Percentiles rank a stretch among this genome's conserved stretches.
These are phyloP conservation scores for Petrocephalus schoutedeni DNA, from an alignment of 2,797 vertebrate genomes.

Conservation along the genomic window DNA sequence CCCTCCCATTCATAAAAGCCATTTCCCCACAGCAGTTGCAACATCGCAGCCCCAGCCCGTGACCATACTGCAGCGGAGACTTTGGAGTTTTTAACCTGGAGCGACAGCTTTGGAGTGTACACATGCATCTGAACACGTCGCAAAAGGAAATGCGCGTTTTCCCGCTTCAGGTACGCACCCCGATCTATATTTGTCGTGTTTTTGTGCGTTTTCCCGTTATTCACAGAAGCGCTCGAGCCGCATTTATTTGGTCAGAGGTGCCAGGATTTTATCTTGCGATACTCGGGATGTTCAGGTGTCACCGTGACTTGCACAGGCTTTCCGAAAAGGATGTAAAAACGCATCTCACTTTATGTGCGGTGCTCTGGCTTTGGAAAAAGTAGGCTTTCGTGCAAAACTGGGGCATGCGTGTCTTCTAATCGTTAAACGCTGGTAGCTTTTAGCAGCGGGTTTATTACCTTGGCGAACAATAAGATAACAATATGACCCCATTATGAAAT, in stretches of 20 bases:
- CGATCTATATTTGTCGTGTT: background rate
- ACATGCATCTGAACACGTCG: constrained; percentile 43
- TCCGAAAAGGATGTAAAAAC: background rate
- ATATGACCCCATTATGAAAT: background rate
- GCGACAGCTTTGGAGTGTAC: constrained; percentile 46
- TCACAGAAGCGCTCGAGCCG: background rate
- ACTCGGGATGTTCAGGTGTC: background rate
- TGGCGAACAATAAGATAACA: background rate
- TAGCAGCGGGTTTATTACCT: background rate
- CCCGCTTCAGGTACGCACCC: constrained; percentile 58
- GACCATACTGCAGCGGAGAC: constrained; percentile 69
- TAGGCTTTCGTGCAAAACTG: background rate
- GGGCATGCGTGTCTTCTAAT: background rate
- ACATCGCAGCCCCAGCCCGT: constrained; percentile 72
- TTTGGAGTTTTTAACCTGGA: constrained; percentile 34
- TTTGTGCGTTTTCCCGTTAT: background rate
- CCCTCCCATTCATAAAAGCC: constrained; percentile 99
- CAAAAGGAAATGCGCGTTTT: constrained; percentile 55
- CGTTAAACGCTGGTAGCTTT: background rate
- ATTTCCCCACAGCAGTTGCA: constrained; percentile 83
- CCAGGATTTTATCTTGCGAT: background rate
- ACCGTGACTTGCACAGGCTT: background rate
- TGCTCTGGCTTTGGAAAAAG: background rate
- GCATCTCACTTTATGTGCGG: background rate
- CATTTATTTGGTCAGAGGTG: background rate